Base-by-base conservation (phyloP, 2,888 invertebrate species). In the Melanostoma mellinum region DNA sequence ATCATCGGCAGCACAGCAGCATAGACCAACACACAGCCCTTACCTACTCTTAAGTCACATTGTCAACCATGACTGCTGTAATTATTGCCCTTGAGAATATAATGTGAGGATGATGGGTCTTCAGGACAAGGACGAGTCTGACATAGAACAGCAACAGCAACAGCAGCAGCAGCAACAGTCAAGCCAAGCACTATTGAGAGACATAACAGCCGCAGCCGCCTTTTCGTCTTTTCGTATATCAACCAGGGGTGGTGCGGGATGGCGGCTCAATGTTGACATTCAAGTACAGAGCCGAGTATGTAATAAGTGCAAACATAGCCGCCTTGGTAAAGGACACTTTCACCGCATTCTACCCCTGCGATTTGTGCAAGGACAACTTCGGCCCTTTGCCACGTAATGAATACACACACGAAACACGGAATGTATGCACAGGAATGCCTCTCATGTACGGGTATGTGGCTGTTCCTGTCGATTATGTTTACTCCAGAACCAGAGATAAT, bases 401-500 rank as follows among this genome's bases (percentile, higher is more conserved):
- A 81, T 52, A 30, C 36, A 32, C 3, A 55, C 3, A 36, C 6
- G 4, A 36, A 40, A 48, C 53, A 58, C 6, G 33, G 63, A 50
- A 38, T 58, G 30, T 72, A 32, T 33, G 10, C 35, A 52, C 40
- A 65, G 65, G 72, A 65, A 40, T 73, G 50, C 56, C 58, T 46
- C 69, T 10, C 20, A 10, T 44, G 35, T 38, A 33, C 46, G 30
- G 20, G 20, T 36, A 33, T 71, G 56, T 8, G n/a, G 40, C 48
- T 74, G 46, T 53, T 71, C 71, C 84, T 79, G 60, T 79, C 74
- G 79, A 84, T 84, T 84, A 74, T 84, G 84, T 84, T 79, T 75
- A 84, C 74, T 84, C 78, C 84, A 79, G 71, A 71, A 75, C 84
- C 65, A 71, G 60, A 84, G 79, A 84, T 84, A 84, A 84, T 79